Evolutionary conservation across 2,888 invertebrate species (phyloP).

Genomic region (Scaptomyza reducta): DNA sequence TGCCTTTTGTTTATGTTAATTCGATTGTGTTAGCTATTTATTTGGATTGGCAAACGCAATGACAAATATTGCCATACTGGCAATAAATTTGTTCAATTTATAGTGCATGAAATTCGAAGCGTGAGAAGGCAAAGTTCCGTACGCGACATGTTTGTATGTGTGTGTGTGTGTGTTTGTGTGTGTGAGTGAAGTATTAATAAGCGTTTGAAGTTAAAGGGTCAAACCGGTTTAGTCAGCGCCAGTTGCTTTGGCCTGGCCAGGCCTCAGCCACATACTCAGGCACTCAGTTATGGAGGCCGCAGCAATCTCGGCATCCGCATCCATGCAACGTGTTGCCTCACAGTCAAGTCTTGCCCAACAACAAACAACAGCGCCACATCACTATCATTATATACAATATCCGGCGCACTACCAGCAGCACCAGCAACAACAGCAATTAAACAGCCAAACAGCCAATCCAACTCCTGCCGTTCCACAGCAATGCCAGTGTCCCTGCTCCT

Average conservation of each 20-base stretch:
- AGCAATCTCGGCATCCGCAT: conserved; percentile 29
- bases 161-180: conserved; percentile 27
- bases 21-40: conserved; percentile 58
- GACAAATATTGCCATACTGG: conserved; percentile 51
- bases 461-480: conserved; percentile 31
- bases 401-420: conserved; percentile 69
- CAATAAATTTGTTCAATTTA: conserved; percentile 68
- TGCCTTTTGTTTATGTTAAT: conserved; percentile 73
- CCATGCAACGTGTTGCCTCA: conserved; percentile 85
- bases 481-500: conserved; percentile 73
- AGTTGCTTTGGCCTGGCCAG: conserved; percentile 30
- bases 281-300: conserved; percentile 48
- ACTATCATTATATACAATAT: conserved; percentile 84
- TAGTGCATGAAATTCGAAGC: conserved; percentile 62
- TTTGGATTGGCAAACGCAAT: conserved; percentile 38
- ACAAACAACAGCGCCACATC: conserved; percentile 82
- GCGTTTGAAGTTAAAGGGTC: conserved; percentile 78
- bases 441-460: conserved; percentile 14
- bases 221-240: conserved; percentile 78
- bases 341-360: conserved; percentile 87
- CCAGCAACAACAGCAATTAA: conserved; percentile 37
- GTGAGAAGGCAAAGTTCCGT: conserved; percentile 62
- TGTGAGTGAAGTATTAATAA: conserved; percentile 62
- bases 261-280: too few relatives aligned
- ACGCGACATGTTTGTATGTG: conserved; percentile 22